Evolutionary conservation across 2,113 vertebrate genomes (phyloP).

Genomic region (Pelecanoides urinatrix): DNA sequence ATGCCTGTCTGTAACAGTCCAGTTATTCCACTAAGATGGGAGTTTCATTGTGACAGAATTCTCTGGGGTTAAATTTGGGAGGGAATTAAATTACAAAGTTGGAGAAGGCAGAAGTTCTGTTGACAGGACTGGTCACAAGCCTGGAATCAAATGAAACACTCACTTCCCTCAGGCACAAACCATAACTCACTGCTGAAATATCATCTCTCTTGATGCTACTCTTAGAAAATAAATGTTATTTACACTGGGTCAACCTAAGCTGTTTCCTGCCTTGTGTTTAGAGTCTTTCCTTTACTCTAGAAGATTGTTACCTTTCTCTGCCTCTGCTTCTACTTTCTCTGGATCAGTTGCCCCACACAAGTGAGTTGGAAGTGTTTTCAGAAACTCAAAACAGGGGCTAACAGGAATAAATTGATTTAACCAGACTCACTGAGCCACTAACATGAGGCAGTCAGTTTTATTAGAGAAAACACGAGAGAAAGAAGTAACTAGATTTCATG

Average conservation of each 20-base stretch:
- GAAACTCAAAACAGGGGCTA: background rate
- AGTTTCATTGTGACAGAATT: background rate
- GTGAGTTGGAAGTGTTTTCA: background rate
- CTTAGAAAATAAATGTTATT: background rate
- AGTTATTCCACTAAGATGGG: background rate
- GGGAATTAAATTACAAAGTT: background rate
- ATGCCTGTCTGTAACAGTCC: background rate
- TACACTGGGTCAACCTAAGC: background rate
- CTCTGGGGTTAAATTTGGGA: background rate
- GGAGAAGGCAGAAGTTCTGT: background rate
- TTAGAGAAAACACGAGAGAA: background rate
- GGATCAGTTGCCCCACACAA: background rate
- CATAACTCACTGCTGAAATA: background rate
- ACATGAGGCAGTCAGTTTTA: background rate
- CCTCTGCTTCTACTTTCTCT: background rate
- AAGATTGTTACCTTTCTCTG: background rate
- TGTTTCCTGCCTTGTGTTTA: background rate
- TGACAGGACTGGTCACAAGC: conserved; percentile 19
- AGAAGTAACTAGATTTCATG: background rate
- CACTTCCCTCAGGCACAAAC: background rate
- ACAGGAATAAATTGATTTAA: background rate
- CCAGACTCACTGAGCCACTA: background rate
- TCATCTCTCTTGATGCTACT: background rate
- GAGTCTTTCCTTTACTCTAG: background rate
- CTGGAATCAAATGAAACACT: conserved; percentile 19